Evolutionary conservation across 2,113 vertebrate genomes (phyloP).

Genomic region (Ramphastos sulfuratus): DNA sequence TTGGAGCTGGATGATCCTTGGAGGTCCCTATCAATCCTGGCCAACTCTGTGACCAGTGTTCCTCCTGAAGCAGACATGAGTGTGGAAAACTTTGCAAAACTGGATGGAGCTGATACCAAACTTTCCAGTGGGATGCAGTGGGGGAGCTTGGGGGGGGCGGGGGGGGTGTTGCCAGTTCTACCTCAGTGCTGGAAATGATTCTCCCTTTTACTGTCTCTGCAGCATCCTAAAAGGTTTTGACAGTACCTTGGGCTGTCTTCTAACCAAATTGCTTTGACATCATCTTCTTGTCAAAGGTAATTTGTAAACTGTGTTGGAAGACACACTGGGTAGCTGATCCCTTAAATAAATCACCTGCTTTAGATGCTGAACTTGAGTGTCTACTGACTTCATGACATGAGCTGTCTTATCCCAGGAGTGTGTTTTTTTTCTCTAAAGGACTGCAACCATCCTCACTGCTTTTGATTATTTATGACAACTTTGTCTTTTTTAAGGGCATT

Average conservation of each 20-base stretch:
- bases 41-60: neutral
- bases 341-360: neutral
- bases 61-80: neutral
- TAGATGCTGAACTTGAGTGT: neutral
- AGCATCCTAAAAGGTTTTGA: conserved; percentile 19
- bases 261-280: neutral
- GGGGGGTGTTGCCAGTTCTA: neutral
- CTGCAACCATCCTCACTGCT: neutral
- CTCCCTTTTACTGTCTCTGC: neutral
- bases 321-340: neutral
- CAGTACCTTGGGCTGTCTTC: neutral
- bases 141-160: neutral
- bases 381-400: neutral
- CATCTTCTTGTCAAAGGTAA: neutral
- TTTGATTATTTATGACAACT: neutral
- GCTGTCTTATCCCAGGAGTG: neutral
- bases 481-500: neutral
- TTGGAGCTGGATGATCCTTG: too few relatives aligned
- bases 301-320: neutral
- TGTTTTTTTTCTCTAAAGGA: neutral
- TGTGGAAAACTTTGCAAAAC: neutral
- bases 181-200: neutral
- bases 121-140: neutral
- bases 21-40: too few relatives aligned
- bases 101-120: conserved; percentile 4